Evolutionary conservation across 2,797 vertebrate species (phyloP).

Genomic region (Sebastes nivosus): DNA sequence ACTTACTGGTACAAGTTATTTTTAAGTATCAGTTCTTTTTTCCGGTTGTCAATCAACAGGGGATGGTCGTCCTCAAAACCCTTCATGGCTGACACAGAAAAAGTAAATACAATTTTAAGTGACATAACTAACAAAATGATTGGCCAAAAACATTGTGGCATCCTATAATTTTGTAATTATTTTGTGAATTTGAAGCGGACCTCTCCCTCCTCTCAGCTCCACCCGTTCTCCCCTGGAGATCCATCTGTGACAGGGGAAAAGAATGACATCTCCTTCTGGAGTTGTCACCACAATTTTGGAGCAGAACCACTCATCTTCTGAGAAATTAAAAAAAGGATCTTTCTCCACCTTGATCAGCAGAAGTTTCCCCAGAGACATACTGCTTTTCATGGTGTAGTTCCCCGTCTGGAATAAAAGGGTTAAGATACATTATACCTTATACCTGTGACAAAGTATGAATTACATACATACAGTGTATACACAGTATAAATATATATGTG

Average conservation of each 20-base stretch:
- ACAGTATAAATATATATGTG: too few relatives aligned
- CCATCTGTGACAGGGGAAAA: constrained; percentile 66
- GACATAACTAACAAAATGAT: too few relatives aligned
- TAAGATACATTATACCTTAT: neutral
- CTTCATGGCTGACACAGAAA: constrained; percentile 46
- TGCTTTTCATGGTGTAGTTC: neutral
- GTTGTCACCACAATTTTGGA: constrained; percentile 50
- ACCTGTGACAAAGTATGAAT: neutral
- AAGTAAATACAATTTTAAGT: neutral
- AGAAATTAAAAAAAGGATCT: constrained; percentile 12
- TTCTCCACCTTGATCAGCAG: constrained; percentile 61
- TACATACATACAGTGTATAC: too few relatives aligned
- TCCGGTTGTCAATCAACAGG: constrained; percentile 13
- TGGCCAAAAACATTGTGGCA: too few relatives aligned
- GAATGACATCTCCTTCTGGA: constrained; percentile 40
- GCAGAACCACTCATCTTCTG: constrained; percentile 55
- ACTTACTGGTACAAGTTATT: constrained; percentile 61
- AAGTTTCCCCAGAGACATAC: constrained; percentile 11
- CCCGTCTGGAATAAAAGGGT: neutral
- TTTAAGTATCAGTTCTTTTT: constrained; percentile 23
- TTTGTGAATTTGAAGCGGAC: constrained; percentile 13
- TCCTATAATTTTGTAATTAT: neutral
- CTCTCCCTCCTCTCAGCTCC: constrained; percentile 56
- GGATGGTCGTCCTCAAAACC: constrained; percentile 43
- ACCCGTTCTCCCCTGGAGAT: constrained; percentile 48